Percentiles rank a stretch among this genome's conserved stretches.
These are phyloP conservation scores for Gortyna flavago DNA, from an alignment of 2,888 invertebrate genomes.

Conservation along the genomic window DNA sequence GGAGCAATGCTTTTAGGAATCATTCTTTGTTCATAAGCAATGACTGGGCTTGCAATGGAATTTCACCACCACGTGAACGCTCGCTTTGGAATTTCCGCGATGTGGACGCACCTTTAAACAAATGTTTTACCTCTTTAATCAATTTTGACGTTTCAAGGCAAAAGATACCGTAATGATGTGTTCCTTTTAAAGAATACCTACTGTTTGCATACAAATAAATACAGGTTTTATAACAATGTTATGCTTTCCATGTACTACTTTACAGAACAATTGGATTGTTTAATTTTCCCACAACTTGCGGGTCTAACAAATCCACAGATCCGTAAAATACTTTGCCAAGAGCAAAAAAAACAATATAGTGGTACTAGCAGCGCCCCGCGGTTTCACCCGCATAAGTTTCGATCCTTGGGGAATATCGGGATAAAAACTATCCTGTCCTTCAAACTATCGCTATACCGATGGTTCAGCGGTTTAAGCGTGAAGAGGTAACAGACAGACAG, in stretches of 20 bases:
- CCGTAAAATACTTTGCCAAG: neutral
- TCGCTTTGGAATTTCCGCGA: conserved; percentile 13
- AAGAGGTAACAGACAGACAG: too few relatives aligned
- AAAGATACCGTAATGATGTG: conserved; percentile 14
- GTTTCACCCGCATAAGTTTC: too few relatives aligned
- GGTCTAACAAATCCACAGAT: neutral
- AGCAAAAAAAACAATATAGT: too few relatives aligned
- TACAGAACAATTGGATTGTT: conserved; percentile 10
- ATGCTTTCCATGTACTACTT: conserved; percentile 9
- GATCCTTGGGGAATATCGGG: too few relatives aligned
- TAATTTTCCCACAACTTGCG: conserved; percentile 15
- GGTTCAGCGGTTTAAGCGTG: too few relatives aligned
- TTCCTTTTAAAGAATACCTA: neutral
- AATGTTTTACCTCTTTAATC: conserved; percentile 30
- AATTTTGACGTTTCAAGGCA: conserved; percentile 51
- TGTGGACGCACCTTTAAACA: conserved; percentile 23
- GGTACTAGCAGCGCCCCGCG: too few relatives aligned
- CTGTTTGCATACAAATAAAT: conserved; percentile 20
- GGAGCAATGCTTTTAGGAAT: neutral
- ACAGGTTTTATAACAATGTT: conserved; percentile 4
- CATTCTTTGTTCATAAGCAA: neutral
- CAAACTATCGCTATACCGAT: too few relatives aligned
- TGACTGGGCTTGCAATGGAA: neutral
- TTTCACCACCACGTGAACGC: neutral
- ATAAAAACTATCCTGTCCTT: too few relatives aligned